These are phyloP conservation scores for Brenthis hecate DNA, from an alignment of 2,888 invertebrate species.

Conservation along the genomic window DNA sequence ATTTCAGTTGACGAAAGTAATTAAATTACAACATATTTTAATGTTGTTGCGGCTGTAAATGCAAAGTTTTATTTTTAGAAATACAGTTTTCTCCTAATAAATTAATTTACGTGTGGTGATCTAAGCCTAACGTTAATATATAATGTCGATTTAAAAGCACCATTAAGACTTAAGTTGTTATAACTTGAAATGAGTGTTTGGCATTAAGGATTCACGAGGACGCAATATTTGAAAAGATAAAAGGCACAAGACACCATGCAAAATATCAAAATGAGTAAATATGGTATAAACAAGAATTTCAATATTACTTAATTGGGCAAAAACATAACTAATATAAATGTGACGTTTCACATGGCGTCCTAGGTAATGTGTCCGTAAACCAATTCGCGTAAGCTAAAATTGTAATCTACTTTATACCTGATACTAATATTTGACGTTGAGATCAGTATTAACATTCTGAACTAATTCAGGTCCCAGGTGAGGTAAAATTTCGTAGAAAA, in stretches of 20 bases:
- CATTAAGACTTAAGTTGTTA: conserved; percentile 1
- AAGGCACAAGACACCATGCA: conserved; percentile 39
- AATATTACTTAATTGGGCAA: neutral
- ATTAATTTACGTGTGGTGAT: conserved; percentile 48
- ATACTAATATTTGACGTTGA: conserved; percentile 29
- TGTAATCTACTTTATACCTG: conserved; percentile 43
- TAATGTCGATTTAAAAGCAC: conserved; percentile 1
- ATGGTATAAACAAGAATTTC: neutral
- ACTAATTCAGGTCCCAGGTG: conserved; percentile 57
- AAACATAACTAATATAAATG: no score
- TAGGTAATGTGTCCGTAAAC: neutral
- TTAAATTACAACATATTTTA: conserved; percentile 48
- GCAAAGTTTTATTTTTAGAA: conserved; percentile 50
- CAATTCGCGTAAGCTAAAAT: conserved; percentile 37
- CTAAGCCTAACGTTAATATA: conserved; percentile 13
- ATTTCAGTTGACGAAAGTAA: conserved; percentile 50
- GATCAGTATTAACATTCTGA: conserved; percentile 38
- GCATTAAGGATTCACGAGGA: conserved; percentile 80
- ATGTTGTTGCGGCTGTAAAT: conserved; percentile 61
- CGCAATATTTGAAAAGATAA: conserved; percentile 56
- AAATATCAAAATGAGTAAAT: conserved; percentile 5
- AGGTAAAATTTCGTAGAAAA: conserved; percentile 54
- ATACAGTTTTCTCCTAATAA: conserved; percentile 58
- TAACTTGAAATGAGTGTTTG: conserved; percentile 37
- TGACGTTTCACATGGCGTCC: no score